Evolutionary conservation across 2,888 invertebrate genomes (phyloP), one percentile per base, ranked within the genome.

Genomic region (Elysia crispata): DNA sequence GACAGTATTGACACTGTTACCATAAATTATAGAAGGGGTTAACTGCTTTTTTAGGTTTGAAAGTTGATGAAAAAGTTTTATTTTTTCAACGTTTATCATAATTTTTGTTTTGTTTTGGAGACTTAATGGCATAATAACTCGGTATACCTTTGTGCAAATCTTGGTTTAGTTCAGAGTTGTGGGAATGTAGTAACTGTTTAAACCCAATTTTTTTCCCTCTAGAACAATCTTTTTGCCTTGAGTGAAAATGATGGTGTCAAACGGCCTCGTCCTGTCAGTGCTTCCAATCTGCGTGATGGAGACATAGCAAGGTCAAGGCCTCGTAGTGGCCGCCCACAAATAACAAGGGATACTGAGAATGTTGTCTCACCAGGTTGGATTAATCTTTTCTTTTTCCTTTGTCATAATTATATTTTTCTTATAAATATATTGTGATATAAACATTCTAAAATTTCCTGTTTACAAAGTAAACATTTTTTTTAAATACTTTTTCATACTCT

Each of bases 211-310:
- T 3, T 60, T 23, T 8, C 6, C 15, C 15, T 23, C 57, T 85
- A 89, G 89, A 85, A 78, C n/a, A 86, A 87, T 66, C 66, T 89
- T 69, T 89, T 88, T 86, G 86, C 86, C 76, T 81, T 86, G 8
- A 85, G 85, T 80, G 84, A 86, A 30, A 85, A 83, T 31, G 86
- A 87, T 78, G 85, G 86, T 57, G 60, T 72, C 1, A 79, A 66
- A 20, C 87, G 85, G 70, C 80, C 83, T 6, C 82, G 88, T 3
- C 87, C 89, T 33, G 77, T 84, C 20, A 89, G 88, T 85, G 87
- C 87, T 84, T 87, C 86, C 20, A 81, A 83, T 50, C 79, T 83
- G 57, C 78, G 77, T 49, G 82, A 83, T 41, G 77, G 76, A 23
- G 86, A 85, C 54, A 82, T 64, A 67, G 28, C 81, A 31, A 81